These are phyloP conservation scores for Ceratosolen fusciceps DNA, from an alignment of 1,140 invertebrate genomes.

Conservation along the genomic window DNA sequence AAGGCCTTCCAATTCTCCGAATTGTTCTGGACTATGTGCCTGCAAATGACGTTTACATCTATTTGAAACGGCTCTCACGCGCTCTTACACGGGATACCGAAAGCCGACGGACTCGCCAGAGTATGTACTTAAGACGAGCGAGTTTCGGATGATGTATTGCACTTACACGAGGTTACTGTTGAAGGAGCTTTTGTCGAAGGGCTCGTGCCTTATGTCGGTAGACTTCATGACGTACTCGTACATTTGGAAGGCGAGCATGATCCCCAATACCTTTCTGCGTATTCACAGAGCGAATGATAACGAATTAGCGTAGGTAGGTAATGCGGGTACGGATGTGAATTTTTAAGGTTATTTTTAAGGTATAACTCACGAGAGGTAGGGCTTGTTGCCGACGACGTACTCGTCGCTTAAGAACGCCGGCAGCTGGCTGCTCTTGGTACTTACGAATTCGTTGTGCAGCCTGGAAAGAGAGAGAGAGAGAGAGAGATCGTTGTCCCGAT, in stretches of 20 bases:
- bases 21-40: constrained; percentile 58
- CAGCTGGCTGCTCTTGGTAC: constrained; percentile 39
- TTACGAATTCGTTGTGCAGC: constrained; percentile 57
- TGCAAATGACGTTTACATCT: constrained; percentile 28
- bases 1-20: constrained; percentile 55
- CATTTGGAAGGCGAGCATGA: constrained; percentile 69
- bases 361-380: constrained; percentile 72
- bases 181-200: constrained; percentile 42
- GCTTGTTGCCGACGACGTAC: constrained; percentile 73
- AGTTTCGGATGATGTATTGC: too few species aligned
- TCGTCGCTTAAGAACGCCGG: constrained; percentile 72
- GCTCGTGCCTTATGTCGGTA: constrained; percentile 58
- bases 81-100: too few species aligned
- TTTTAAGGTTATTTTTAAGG: too few species aligned
- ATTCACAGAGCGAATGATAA: too few species aligned
- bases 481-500: too few species aligned
- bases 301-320: too few species aligned
- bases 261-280: constrained; percentile 69
- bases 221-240: constrained; percentile 62
- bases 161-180: constrained; percentile 48
- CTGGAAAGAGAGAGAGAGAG: constrained; percentile 49
- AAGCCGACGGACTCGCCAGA: too few species aligned
- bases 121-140: too few species aligned
- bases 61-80: neutral
- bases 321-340: too few species aligned